Percentiles rank a stretch among this genome's conserved stretches.
Evolutionary conservation across 2,888 invertebrate species (phyloP).

Genomic region (Uropetala carovei): DNA sequence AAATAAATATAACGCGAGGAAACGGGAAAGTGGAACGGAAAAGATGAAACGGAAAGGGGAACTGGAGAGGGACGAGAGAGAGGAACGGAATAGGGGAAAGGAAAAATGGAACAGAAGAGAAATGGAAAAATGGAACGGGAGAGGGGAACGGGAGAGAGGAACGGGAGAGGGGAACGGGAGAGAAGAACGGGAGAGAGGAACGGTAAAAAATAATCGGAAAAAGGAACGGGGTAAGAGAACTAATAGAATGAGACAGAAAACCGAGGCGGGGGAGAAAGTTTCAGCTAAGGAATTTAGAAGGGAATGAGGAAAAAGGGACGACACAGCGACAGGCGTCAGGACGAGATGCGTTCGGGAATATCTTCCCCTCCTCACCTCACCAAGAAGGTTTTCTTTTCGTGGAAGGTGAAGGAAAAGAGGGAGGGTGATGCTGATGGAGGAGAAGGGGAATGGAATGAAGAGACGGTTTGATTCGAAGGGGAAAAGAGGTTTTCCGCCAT

Average conservation of each 20-base stretch:
- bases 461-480: not conserved
- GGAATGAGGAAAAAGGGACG: too few species aligned
- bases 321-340: not conserved
- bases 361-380: not conserved
- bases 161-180: not conserved
- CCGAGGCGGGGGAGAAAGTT: too few species aligned
- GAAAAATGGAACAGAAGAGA: not conserved
- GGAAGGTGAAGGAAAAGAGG: not conserved
- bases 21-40: not conserved
- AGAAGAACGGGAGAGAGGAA: not conserved
- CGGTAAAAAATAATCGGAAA: not conserved
- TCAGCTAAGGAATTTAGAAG: too few species aligned
- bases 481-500: slow-evolving; percentile 15
- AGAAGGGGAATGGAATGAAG: not conserved
- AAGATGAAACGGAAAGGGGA: not conserved
- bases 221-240: too few species aligned
- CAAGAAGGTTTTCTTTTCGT: too few species aligned
- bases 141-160: not conserved
- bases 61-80: not conserved
- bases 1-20: not conserved
- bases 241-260: too few species aligned
- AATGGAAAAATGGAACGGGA: not conserved
- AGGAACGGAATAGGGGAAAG: not conserved
- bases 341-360: not conserved
- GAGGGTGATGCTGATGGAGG: not conserved